phyloP scores from a whole-genome alignment of 2,113 vertebrate species.

The Bombycilla garrulus region DNA sequence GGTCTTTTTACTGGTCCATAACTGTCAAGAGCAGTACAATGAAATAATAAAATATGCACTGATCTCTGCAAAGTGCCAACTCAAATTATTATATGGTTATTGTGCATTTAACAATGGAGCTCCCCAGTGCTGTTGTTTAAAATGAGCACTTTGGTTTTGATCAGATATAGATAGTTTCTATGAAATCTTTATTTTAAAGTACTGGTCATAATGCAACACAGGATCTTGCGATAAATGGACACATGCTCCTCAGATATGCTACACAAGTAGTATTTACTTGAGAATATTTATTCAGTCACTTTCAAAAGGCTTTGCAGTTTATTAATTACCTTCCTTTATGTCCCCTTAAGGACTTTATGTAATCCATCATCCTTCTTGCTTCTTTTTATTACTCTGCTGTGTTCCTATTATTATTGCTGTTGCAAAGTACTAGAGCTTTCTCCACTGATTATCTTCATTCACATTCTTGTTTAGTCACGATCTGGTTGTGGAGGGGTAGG shows the following conservation, averaged over 20 bases:
- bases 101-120: background rate
- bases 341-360: background rate
- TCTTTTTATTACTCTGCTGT: background rate
- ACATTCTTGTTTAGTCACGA: constrained; percentile 60
- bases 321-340: constrained; percentile 30
- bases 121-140: background rate
- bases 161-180: background rate
- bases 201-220: background rate
- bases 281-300: background rate
- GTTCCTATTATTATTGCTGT: background rate
- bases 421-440: background rate
- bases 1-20: background rate
- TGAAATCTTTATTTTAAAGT: constrained; percentile 3
- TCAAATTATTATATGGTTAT: background rate
- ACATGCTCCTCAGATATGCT: background rate
- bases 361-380: background rate
- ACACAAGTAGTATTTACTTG: background rate
- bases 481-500: constrained; percentile 59
- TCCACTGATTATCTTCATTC: constrained; percentile 22
- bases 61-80: background rate
- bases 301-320: background rate
- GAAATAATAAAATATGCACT: background rate
- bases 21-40: background rate
- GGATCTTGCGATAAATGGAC: background rate
- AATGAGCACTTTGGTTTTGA: background rate